A percentile compares a stretch with the other conserved stretches of the same genome.
Conservation (phyloP, 1,140 invertebrate species). For the Brachionus manjavacas region DNA sequence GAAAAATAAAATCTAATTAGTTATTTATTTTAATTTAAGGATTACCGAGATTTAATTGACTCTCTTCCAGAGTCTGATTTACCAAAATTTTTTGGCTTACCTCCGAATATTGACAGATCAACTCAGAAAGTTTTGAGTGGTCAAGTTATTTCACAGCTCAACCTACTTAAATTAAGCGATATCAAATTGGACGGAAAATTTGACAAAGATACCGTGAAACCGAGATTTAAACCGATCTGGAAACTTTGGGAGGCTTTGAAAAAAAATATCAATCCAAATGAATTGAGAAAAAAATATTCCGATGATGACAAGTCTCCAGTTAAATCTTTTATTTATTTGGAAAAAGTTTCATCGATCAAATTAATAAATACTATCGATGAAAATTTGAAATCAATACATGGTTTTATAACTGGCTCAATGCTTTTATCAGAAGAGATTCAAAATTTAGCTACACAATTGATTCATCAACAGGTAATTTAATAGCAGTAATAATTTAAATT, state of each 20-base stretch:
- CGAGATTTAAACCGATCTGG: conserved; percentile 30
- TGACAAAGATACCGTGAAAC: conserved; percentile 53
- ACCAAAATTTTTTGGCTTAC: conserved; percentile 71
- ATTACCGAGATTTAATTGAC: conserved; percentile 64
- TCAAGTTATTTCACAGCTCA: conserved; percentile 65
- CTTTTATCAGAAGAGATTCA: conserved; percentile 33
- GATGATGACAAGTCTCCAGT: conserved; percentile 35
- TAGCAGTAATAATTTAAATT: background rate
- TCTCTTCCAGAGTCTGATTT: conserved; percentile 66
- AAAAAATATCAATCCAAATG: background rate
- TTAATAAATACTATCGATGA: conserved; percentile 46
- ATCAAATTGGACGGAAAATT: conserved; percentile 54
- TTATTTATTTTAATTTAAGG: conserved; percentile 55
- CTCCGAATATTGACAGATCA: conserved; percentile 73
- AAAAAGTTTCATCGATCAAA: conserved; percentile 45
- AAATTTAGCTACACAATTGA: conserved; percentile 49
- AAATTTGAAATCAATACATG: conserved; percentile 33
- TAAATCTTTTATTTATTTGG: conserved; percentile 33
- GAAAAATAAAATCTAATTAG: background rate
- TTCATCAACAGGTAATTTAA: conserved; percentile 26
- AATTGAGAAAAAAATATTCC: conserved; percentile 23
- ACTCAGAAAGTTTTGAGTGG: conserved; percentile 68
- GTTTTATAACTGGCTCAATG: conserved; percentile 32
- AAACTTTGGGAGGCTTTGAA: conserved; percentile 36
- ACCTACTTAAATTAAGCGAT: conserved; percentile 52